Percentiles rank a stretch among this genome's conserved stretches.
These are phyloP conservation scores for Ceratotherium simum DNA, from an alignment of 2,113 vertebrate genomes.

Conservation along the genomic window DNA sequence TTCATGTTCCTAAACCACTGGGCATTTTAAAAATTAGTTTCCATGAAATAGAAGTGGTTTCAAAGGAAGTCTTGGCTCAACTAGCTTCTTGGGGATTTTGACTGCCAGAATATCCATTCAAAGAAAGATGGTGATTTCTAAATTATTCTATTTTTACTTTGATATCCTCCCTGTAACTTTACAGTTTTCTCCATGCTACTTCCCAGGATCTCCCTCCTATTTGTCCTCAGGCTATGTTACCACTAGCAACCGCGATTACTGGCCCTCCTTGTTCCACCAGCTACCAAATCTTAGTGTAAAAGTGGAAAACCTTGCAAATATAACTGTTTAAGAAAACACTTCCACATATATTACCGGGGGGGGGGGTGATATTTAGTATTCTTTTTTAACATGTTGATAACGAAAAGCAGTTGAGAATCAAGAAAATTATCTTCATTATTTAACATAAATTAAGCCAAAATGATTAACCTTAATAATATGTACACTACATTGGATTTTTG, in stretches of 20 bases:
- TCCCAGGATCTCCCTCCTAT: slow-evolving; percentile 15
- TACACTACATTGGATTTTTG: background rate
- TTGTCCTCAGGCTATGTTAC: slow-evolving; percentile 68
- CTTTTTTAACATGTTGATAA: background rate
- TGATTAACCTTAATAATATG: background rate
- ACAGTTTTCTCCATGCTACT: slow-evolving; percentile 76
- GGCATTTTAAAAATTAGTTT: slow-evolving; percentile 86
- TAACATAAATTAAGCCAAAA: background rate
- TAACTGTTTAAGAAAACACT: slow-evolving; percentile 10
- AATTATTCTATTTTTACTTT: slow-evolving; percentile 85
- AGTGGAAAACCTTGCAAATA: slow-evolving; percentile 54
- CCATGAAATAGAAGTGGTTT: slow-evolving; percentile 85
- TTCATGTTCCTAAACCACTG: slow-evolving; percentile 85
- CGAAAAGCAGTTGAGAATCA: background rate
- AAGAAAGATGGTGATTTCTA: slow-evolving; percentile 83
- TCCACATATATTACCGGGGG: background rate
- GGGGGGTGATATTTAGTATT: background rate
- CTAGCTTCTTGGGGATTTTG: slow-evolving; percentile 70
- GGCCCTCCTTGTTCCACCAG: background rate
- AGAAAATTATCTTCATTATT: background rate
- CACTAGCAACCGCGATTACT: slow-evolving; percentile 62
- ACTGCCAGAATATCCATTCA: slow-evolving; percentile 76
- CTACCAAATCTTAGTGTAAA: background rate
- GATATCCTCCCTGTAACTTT: slow-evolving; percentile 79
- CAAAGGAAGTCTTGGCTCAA: slow-evolving; percentile 84